Conservation (phyloP, 1,140 invertebrate species). For the Habropoda laboriosa region DNA sequence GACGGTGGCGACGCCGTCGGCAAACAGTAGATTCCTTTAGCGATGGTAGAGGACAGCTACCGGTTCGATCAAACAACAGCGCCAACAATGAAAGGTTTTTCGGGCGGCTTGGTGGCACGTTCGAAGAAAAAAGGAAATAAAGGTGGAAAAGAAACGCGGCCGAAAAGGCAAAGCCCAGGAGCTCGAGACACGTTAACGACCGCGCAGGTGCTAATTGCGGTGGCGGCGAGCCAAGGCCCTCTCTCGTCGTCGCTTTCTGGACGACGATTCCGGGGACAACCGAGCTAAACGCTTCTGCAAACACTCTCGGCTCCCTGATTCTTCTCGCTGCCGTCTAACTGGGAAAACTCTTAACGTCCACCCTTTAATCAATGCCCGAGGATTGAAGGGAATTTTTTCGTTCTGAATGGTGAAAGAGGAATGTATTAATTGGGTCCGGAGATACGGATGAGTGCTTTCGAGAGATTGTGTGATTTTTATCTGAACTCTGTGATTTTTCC, state of each 20-base stretch:
- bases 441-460: not conserved
- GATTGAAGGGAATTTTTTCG: not conserved
- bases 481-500: no score
- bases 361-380: conserved; percentile 30
- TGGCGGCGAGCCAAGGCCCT: conserved; percentile 53
- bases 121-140: not conserved
- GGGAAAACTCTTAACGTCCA: conserved; percentile 51
- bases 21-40: conserved; percentile 67
- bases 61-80: conserved; percentile 62
- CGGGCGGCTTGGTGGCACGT: conserved; percentile 21
- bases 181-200: conserved; percentile 66
- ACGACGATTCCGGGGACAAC: conserved; percentile 58
- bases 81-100: conserved; percentile 47
- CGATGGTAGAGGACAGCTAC: conserved; percentile 56
- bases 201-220: conserved; percentile 64
- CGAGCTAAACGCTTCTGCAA: conserved; percentile 61
- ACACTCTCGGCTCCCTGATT: conserved; percentile 29
- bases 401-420: no score
- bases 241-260: conserved; percentile 38
- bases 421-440: not conserved
- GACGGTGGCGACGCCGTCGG: not conserved
- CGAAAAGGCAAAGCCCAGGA: conserved; percentile 67
- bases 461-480: no score
- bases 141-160: conserved; percentile 10
- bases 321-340: conserved; percentile 19